These are phyloP conservation scores for Diadema setosum DNA, from an alignment of 35 echinoderm and acorn worm genomes.

Conservation along the genomic window DNA sequence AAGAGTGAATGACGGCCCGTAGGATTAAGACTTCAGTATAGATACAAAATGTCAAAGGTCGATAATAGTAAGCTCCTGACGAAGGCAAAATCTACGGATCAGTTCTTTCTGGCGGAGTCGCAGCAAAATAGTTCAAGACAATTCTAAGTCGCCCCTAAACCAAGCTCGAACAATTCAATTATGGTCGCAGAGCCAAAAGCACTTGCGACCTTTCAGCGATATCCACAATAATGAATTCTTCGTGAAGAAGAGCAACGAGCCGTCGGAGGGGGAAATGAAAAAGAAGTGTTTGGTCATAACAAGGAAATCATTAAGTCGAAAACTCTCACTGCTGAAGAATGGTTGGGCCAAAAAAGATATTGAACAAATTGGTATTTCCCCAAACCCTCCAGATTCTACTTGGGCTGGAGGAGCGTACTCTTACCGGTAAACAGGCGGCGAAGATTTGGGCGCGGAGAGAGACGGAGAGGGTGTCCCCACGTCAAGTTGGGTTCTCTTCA, in stretches of 20 bases:
- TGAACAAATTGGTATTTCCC: conserved; percentile 35
- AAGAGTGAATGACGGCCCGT: no score
- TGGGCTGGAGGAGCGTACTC: neutral
- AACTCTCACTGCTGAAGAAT: conserved; percentile 20
- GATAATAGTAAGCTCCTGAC: no score
- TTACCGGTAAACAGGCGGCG: neutral
- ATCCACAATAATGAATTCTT: no score
- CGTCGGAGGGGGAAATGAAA: neutral
- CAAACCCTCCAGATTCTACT: conserved; percentile 20
- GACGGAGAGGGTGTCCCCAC: neutral
- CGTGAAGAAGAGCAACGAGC: neutral
- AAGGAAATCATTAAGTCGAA: neutral
- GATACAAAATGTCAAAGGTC: no score
- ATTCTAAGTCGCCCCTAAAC: no score
- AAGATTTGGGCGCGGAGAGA: neutral
- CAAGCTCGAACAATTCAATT: no score
- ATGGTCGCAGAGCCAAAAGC: no score
- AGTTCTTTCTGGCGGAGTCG: no score
- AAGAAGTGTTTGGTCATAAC: conserved; percentile 3
- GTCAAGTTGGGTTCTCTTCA: neutral
- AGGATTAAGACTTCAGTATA: no score
- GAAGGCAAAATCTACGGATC: no score
- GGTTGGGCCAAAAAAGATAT: neutral
- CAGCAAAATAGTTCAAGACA: no score
- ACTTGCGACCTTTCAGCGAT: no score